Evolutionary conservation across 2,888 invertebrate genomes (phyloP).

Genomic region (Leptopterna dolabrata): DNA sequence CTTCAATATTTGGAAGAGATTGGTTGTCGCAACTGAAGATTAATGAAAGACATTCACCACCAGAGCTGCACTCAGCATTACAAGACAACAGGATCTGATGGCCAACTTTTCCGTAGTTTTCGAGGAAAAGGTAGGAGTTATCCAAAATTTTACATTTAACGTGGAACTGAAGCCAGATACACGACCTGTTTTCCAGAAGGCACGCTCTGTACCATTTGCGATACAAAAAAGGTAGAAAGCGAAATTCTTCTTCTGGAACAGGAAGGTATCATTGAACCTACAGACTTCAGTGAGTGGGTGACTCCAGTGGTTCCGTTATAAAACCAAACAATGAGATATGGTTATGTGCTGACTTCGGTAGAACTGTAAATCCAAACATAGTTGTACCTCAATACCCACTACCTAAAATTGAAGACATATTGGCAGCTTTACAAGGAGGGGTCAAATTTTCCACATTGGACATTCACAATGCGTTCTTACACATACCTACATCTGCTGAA

Average conservation of each 20-base stretch:
- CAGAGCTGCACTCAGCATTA: too few relatives aligned
- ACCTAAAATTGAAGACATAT: slow-evolving; percentile 55
- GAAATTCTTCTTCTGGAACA: not conserved
- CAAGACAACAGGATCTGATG: not conserved
- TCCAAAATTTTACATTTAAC: not conserved
- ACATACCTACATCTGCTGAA: slow-evolving; percentile 65
- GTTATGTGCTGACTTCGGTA: not conserved
- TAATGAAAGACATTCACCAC: not conserved
- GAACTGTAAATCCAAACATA: not conserved
- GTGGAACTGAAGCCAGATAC: not conserved
- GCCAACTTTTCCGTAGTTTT: not conserved
- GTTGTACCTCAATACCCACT: slow-evolving; percentile 47
- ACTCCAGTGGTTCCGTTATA: slow-evolving; percentile 22
- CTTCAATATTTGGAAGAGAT: not conserved
- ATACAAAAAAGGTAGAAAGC: not conserved
- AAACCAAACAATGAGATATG: not conserved
- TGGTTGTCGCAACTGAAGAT: not conserved
- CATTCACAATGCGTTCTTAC: slow-evolving; percentile 65
- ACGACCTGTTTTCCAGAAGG: too few relatives aligned
- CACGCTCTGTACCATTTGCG: slow-evolving; percentile 21
- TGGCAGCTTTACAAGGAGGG: slow-evolving; percentile 57
- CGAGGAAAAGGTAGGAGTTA: not conserved
- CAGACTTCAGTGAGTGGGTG: slow-evolving; percentile 30
- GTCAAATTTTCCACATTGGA: slow-evolving; percentile 60
- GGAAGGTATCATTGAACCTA: slow-evolving; percentile 30